Evolutionary conservation across 2,113 vertebrate species (phyloP).

Genomic region (Megaleporinus macrocephalus): DNA sequence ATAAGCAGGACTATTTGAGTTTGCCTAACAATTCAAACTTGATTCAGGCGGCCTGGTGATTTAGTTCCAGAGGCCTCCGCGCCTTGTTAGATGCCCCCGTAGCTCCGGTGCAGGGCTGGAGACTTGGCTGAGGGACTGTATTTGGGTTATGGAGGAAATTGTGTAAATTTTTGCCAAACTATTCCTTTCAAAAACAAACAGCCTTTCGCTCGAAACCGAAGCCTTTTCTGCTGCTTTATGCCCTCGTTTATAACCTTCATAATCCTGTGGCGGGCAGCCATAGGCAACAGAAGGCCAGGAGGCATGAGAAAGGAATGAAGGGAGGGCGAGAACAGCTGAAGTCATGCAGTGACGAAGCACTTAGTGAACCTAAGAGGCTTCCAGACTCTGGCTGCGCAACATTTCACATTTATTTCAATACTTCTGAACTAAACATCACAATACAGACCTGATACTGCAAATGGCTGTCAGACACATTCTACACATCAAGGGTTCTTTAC

Average conservation of each 20-base stretch:
- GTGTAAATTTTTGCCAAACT: not conserved
- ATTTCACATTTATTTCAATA: no score
- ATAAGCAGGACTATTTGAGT: no score
- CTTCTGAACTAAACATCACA: no score
- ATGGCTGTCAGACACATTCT: no score
- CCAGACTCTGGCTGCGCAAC: no score
- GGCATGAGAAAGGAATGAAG: not conserved
- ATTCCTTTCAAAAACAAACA: not conserved
- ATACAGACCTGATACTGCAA: no score
- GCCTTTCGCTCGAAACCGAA: constrained; percentile 12
- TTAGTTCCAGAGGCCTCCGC: not conserved
- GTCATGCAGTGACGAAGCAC: constrained; percentile 65
- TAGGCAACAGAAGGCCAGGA: constrained; percentile 17
- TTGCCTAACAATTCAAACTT: no score
- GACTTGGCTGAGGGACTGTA: not conserved
- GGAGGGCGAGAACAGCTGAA: not conserved
- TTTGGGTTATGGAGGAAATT: not conserved
- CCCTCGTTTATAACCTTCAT: constrained; percentile 30
- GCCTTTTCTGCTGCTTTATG: not conserved
- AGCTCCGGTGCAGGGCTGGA: not conserved
- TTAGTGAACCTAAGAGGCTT: not conserved
- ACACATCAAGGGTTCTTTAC: no score
- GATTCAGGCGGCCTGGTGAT: no score
- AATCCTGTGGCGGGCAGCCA: constrained; percentile 28
- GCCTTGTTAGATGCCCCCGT: not conserved